Evolutionary conservation across 2,888 invertebrate genomes (phyloP).

Genomic region (Strigamia crassipes): DNA sequence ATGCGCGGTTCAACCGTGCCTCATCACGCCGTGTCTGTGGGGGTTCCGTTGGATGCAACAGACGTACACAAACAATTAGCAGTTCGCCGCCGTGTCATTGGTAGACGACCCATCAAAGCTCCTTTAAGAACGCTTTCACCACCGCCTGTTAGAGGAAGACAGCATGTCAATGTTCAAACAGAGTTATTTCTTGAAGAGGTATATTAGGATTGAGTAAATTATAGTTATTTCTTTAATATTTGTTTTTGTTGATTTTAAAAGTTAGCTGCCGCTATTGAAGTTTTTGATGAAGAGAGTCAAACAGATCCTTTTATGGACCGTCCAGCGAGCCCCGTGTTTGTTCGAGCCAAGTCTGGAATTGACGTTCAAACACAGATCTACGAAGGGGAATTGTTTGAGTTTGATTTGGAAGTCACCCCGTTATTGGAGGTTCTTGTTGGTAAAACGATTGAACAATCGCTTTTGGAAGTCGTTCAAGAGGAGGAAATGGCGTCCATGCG

Average conservation of each 20-base stretch:
- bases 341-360: constrained; percentile 77
- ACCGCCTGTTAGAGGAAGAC: constrained; percentile 78
- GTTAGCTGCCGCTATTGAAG: constrained; percentile 13
- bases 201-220: constrained; percentile 36
- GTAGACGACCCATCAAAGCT: constrained; percentile 71
- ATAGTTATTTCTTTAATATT: no score
- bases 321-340: constrained; percentile 76
- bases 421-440: constrained; percentile 87
- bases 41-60: constrained; percentile 57
- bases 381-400: constrained; percentile 90
- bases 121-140: constrained; percentile 67
- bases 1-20: constrained; percentile 82
- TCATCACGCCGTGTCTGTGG: constrained; percentile 57
- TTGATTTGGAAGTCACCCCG: constrained; percentile 87
- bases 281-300: constrained; percentile 45
- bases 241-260: neutral
- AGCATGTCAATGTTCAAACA: constrained; percentile 86
- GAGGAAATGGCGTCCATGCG: constrained; percentile 83
- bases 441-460: constrained; percentile 84
- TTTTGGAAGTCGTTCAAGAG: constrained; percentile 89
- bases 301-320: constrained; percentile 57
- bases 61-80: constrained; percentile 63
- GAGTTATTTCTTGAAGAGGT: constrained; percentile 87
- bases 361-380: constrained; percentile 85
- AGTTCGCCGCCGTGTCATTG: constrained; percentile 73